phyloP scores from a whole-genome alignment of 2,888 invertebrate genomes.

The Leptogaster cylindrica region DNA sequence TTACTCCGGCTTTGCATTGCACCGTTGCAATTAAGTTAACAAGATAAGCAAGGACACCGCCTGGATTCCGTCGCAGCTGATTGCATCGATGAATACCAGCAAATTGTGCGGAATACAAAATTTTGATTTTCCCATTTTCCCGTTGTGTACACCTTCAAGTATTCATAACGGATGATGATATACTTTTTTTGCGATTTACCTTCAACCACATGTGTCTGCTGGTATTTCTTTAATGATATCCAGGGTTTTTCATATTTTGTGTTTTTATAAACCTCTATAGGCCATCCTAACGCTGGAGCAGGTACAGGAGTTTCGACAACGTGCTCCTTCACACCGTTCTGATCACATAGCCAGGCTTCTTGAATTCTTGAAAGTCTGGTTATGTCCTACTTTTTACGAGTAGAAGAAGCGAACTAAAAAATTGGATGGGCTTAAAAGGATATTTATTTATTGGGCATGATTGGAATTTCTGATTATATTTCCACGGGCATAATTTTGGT shows the following conservation, averaged over 20 bases:
- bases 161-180: conserved; percentile 20
- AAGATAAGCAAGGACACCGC: background rate
- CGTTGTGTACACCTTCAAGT: conserved; percentile 27
- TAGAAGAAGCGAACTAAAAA: background rate
- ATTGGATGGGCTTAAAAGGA: background rate
- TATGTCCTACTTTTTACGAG: conserved; percentile 23
- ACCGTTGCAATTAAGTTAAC: background rate
- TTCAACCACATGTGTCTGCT: conserved; percentile 23
- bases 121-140: conserved; percentile 29
- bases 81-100: background rate
- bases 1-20: background rate
- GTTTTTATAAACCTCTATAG: conserved; percentile 23
- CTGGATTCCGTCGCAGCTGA: background rate
- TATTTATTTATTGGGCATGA: conserved; percentile 41
- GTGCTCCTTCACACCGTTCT: background rate
- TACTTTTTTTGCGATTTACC: conserved; percentile 36
- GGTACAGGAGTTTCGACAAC: background rate
- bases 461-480: conserved; percentile 40
- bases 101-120: conserved; percentile 11
- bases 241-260: conserved; percentile 11
- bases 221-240: conserved; percentile 25
- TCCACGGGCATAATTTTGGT: conserved; percentile 39
- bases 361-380: conserved; percentile 14
- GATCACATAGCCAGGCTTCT: background rate
- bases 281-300: background rate